These are phyloP conservation scores for Procambarus clarkii DNA, from an alignment of 1,140 invertebrate species.

Conservation along the genomic window DNA sequence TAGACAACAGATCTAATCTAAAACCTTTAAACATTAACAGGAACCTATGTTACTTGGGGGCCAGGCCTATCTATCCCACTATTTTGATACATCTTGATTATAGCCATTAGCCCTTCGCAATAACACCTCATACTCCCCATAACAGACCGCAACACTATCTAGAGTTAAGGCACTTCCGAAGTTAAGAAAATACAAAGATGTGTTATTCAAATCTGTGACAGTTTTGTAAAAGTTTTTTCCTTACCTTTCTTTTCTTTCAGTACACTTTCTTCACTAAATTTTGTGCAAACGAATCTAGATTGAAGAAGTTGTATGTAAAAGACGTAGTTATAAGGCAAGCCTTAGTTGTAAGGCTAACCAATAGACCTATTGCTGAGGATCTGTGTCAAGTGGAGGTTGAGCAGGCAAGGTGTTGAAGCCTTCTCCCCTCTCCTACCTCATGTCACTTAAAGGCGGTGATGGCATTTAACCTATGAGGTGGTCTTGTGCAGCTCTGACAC, in stretches of 20 bases:
- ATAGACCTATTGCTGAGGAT: constrained; percentile 46
- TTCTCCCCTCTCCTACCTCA: neutral
- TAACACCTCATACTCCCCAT: too few relatives aligned
- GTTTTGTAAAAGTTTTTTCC: constrained; percentile 66
- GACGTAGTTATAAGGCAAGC: constrained; percentile 59
- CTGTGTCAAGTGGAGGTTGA: neutral
- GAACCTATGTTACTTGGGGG: too few relatives aligned
- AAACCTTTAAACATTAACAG: too few relatives aligned
- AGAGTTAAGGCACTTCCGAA: constrained; percentile 67
- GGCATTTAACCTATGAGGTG: neutral
- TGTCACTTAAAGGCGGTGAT: neutral
- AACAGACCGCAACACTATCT: constrained; percentile 38
- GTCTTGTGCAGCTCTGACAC: neutral
- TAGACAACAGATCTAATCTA: too few relatives aligned
- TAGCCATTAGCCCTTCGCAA: too few relatives aligned
- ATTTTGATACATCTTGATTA: too few relatives aligned
- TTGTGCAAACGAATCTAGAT: constrained; percentile 70
- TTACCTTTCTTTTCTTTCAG: constrained; percentile 56
- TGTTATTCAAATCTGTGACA: constrained; percentile 63
- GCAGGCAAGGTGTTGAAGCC: neutral
- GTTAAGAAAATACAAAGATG: constrained; percentile 67
- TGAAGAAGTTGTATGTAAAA: constrained; percentile 66
- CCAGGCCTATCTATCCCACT: too few relatives aligned
- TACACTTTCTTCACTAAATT: constrained; percentile 69
- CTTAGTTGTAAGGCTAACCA: constrained; percentile 67